Base-by-base conservation (phyloP, 35 echinoderm and acorn worm species). In the Apostichopus parvimensis region DNA sequence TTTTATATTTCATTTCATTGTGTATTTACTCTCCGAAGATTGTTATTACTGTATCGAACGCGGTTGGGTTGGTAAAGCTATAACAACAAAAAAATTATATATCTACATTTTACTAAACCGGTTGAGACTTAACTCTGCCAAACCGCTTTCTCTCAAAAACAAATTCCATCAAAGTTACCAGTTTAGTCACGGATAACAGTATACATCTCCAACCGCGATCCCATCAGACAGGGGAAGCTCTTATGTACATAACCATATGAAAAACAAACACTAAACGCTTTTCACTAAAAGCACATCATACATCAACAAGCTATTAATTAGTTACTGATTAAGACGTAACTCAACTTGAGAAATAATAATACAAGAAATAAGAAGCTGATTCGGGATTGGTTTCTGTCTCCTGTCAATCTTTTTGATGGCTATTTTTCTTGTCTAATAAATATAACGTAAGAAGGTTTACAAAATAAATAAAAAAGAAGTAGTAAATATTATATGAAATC, bases 301-400 rank as follows among this genome's bases (percentile, higher is more conserved):
- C 53, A 80, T 80, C 78, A 53, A 80, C 78, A 80, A 34, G 12
- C 24, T 14, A 45, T 80, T 80, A 80, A 80, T 80, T 80, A 26
- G 78, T 80, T 45, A 80, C 78, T 34, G 26, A 80, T 80, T 80
- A 26, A 7, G 22, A 25, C 78, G 78, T 34, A 80, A 8, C 13
- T 53, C 78, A 10, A 80, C 78, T 80, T 80, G 9, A 80, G 53
- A 80, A 6, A 26, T 26, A 25, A 45, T 80, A 26, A 54, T 80
- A 45, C 34, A 45, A 45, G 3, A 45, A 45, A 45, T 45, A 45
- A 45, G 34, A 45, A 45, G 34, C 34, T 45, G 34, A 45, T 45
- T 45, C 34, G 34, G 34, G 34, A 26, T 80, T 21, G 78, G 25
- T 80, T n/a, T 45, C n/a, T 25, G 53, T 45, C 26, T 53, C 34